Evolutionary conservation across 2,113 vertebrate genomes (phyloP), one percentile per base, ranked within the genome.

Genomic region (Suricata suricatta): DNA sequence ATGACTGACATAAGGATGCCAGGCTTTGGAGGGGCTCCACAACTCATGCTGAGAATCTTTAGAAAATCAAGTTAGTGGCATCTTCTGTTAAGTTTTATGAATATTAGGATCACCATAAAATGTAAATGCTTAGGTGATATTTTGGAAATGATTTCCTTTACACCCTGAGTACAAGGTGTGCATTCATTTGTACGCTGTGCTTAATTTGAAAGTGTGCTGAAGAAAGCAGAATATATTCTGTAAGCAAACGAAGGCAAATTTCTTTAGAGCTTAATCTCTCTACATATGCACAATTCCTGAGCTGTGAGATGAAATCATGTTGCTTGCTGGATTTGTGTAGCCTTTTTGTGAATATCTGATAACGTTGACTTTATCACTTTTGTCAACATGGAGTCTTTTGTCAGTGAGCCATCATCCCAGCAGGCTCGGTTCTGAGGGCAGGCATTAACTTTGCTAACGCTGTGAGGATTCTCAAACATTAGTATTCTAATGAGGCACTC

Each of bases 321-420:
- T 31, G 29, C 66, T 47, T 41, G 10, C 27, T 74, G 72, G 33
- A 38, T 95, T 44, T 68, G 16, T 52, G 84, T 41, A 35, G 13
- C 69, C 23, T 31, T 90, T 93, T 74, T 84, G 66, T 84, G 82
- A 85, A 17, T n/a, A 64, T 82, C 11, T 96, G 63, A n/a, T 50
- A 29, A 9, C 38, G 64, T 82, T 92, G 86, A 47, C 64, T 80
- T 81, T n/a, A 38, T 77, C 47, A 23, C 23, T 64, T 95, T 88
- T 69, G 57, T 82, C 76, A 64, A 74, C 72, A 66, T 27, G 11
- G 21, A 77, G 50, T 35, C 29, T 35, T 93, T 35, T 71, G 68
- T 82, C 38, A 71, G 60, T 47, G 82, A 97, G 41, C 77, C 90
- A 57, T 82, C 52, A 63, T 44, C 96, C 47, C 96, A 95, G 85